Base-by-base conservation (phyloP, 2,888 invertebrate species). In the Phaonia tiefii region DNA sequence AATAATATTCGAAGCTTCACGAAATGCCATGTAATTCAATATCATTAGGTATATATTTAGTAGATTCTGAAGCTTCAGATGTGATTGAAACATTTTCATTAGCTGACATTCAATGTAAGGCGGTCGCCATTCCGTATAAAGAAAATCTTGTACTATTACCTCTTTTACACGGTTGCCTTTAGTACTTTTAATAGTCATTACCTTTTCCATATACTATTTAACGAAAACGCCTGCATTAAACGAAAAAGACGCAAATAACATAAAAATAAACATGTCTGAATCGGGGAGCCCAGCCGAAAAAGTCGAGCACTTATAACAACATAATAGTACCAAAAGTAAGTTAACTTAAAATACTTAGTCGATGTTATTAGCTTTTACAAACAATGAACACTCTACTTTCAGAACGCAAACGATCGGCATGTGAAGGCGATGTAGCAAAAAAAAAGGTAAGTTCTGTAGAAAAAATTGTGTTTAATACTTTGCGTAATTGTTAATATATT, bases 71-170 rank as follows among this genome's bases (percentile, higher is more conserved):
- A 20, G 10, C 70, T 13, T 70, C 22, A 2, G 25, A 39, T 3
- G 2, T 15, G 2, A 44, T 25, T 17, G 46, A 44, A 44, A 26
- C 4, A 8, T 71, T 58, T 71, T 10, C 22, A 7, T 17, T 71
- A 25, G 22, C 13, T 4, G 56, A 70, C 25, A 54, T 70, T 22
- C 44, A 71, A 46, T 71, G 71, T 71, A 71, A 71, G 46, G 71
- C 71, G 17, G 44, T 58, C 1, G 58, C 44, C 58, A 44, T 71
- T 26, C 58, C 58, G 15, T 58, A 70, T 56, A 56, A 70, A 56
- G 31, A 25, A 44, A 42, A 70, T 13, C 37, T 70, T 56, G 3
- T 56, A 44, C 42, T 42, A 42, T 22, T 56, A 10, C 54, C 25
- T 26, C 25, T 56, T 26, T 56, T 56, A 56, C 54, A 56, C n/a